These are phyloP conservation scores for Nematolebias whitei DNA, from an alignment of 2,113 vertebrate species.

Conservation along the genomic window DNA sequence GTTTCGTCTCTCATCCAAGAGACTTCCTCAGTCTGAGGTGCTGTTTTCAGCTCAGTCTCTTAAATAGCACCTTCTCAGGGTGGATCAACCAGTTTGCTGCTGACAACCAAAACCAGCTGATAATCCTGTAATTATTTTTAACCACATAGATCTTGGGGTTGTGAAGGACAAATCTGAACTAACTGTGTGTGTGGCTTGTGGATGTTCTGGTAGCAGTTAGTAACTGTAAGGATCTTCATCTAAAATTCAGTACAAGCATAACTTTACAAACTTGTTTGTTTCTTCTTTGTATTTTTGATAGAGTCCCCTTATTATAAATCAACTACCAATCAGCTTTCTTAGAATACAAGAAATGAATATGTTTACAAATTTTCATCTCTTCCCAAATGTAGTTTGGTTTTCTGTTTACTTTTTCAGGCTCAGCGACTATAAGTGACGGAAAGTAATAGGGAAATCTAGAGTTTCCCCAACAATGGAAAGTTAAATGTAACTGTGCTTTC, in stretches of 20 bases:
- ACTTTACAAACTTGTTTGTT: background rate
- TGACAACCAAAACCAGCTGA: no score
- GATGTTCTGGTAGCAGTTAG: slow-evolving; percentile 16
- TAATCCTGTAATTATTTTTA: slow-evolving; percentile 59
- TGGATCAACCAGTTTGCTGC: no score
- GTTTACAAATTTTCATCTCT: slow-evolving; percentile 16
- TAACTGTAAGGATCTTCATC: slow-evolving; percentile 24
- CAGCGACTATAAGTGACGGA: slow-evolving; percentile 17
- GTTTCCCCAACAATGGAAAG: background rate
- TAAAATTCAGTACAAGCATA: slow-evolving; percentile 1
- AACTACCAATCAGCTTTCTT: slow-evolving; percentile 11
- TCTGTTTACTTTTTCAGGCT: slow-evolving; percentile 12
- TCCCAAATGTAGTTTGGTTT: slow-evolving; percentile 7
- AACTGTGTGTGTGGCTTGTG: slow-evolving; percentile 7
- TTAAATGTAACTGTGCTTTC: background rate
- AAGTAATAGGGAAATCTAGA: background rate
- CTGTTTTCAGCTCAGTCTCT: no score
- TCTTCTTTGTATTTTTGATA: background rate
- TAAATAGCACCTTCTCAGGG: no score
- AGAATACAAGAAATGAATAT: slow-evolving; percentile 12
- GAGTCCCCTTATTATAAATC: no score
- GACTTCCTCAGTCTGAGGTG: no score
- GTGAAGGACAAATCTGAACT: slow-evolving; percentile 24
- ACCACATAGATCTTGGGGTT: slow-evolving; percentile 28
- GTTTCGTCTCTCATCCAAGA: no score